Base-by-base conservation (phyloP, 2,113 vertebrate genomes). In the Poeciliopsis retropinna region DNA sequence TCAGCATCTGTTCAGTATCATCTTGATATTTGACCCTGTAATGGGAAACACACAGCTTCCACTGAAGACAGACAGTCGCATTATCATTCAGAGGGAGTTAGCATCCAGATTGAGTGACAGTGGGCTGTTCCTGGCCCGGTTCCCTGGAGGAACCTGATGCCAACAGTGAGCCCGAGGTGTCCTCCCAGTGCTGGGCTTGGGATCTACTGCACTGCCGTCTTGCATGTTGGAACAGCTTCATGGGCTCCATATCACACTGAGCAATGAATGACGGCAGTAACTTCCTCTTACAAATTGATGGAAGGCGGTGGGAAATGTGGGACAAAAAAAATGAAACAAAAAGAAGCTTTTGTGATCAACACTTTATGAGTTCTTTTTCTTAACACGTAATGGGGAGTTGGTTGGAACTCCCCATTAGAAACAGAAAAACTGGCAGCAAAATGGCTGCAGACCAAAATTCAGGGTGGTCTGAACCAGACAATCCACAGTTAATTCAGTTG, bases 1-100 rank as follows among this genome's bases (percentile, higher is more conserved):
- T 86, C 78, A 75, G 89, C 91, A 92, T 91, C 89, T 92, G 90
- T 77, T 91, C 76, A 79, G 67, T 79, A 85, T 90, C 88, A 90
- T 73, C 75, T 64, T 78, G 78, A 81, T 88, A 89, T 79, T 64
- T 75, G 82, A 86, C 72, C 78, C 79, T 86, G 81, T 87, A 89
- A 89, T 82, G 83, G 5, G 32, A 86, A 91, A 90, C 88, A 90
- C 72, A 68, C 85, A 66, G 71, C 77, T 80, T 71, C 47, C 76
- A 57, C 75, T 7, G 14, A 73, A 79, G 72, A 76, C 77, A 82
- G 70, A 37, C 67, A 64, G 75, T 31, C 75, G 76, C 78, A 82
- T 88, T 85, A 80, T 83, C 80, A 88, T 88, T 89, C 87, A 79
- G 80, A 70, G 67, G 57, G 70, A 65, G 41, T 87, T 81, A 68